A percentile compares a stretch with the other conserved stretches of the same genome.
Conservation (phyloP, 2,113 vertebrate genomes). For the Pterocles orientalis region DNA sequence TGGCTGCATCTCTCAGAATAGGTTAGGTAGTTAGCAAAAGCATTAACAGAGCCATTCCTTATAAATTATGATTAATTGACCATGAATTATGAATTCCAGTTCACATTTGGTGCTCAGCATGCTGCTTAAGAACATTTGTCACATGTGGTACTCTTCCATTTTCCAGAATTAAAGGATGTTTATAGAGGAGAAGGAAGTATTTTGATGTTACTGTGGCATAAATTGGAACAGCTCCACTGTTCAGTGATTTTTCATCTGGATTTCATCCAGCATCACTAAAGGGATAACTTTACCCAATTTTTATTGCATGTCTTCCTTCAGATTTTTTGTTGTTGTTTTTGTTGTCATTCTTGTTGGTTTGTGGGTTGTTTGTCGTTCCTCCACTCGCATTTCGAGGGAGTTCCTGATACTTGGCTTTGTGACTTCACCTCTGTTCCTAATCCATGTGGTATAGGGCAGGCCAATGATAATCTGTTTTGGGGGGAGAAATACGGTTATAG, state of each 20-base stretch:
- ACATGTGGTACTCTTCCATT: constrained; percentile 3
- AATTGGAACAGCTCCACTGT: not conserved
- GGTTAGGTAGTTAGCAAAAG: not conserved
- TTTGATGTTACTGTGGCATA: constrained; percentile 7
- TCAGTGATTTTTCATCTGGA: not conserved
- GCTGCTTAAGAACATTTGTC: constrained; percentile 4
- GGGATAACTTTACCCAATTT: constrained; percentile 1
- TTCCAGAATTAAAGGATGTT: constrained; percentile 21
- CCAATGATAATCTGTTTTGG: not conserved
- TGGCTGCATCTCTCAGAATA: not conserved
- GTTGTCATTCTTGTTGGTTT: not conserved
- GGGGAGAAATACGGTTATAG: not conserved
- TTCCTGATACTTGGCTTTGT: not conserved
- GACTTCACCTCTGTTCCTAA: not conserved
- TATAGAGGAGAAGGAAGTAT: not conserved
- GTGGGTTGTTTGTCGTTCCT: not conserved
- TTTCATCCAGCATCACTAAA: constrained; percentile 18
- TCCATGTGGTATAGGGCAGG: not conserved
- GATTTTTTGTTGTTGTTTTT: not conserved
- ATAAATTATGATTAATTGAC: constrained; percentile 27
- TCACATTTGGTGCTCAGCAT: not conserved
- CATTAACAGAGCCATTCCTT: constrained; percentile 2
- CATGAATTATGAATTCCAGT: not conserved
- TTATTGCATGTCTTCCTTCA: not conserved
- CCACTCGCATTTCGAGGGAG: not conserved